A percentile compares a stretch with the other conserved stretches of the same genome.
Conservation (phyloP, 1,140 invertebrate genomes). For the Acromyrmex heyeri region DNA sequence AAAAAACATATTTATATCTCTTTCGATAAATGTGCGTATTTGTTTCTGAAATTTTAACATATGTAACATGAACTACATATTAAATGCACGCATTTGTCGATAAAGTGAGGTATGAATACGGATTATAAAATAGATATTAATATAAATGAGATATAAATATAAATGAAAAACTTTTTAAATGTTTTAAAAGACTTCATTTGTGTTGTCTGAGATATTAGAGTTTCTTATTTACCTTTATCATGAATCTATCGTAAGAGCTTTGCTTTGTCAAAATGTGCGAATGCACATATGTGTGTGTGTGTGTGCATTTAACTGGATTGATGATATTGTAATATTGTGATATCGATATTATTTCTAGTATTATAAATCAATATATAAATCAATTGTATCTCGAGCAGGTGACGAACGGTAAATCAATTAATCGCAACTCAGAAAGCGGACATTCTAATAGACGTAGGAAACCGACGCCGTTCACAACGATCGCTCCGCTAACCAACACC, state of each 20-base stretch:
- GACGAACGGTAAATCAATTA: not conserved
- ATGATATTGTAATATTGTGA: not conserved
- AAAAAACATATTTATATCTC: not conserved
- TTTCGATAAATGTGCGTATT: too few species aligned
- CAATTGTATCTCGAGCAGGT: conserved; percentile 57
- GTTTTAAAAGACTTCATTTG: not conserved
- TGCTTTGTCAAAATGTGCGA: not conserved
- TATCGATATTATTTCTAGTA: not conserved
- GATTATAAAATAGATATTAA: too few species aligned
- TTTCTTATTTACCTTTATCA: conserved; percentile 5
- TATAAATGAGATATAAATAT: too few species aligned
- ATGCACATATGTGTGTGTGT: not conserved
- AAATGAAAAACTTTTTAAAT: not conserved
- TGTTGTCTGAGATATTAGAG: conserved; percentile 40
- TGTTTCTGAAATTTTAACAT: too few species aligned
- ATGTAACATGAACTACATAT: too few species aligned
- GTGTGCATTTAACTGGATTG: not conserved
- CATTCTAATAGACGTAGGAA: conserved; percentile 61
- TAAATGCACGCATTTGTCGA: too few species aligned
- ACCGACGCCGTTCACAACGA: conserved; percentile 25
- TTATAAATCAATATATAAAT: conserved; percentile 22
- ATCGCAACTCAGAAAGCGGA: conserved; percentile 46
- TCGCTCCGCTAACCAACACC: conserved; percentile 31
- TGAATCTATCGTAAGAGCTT: conserved; percentile 7
- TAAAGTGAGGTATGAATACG: too few species aligned